phyloP scores from a whole-genome alignment of 2,797 vertebrate species.

The Melanotaenia boesemani region DNA sequence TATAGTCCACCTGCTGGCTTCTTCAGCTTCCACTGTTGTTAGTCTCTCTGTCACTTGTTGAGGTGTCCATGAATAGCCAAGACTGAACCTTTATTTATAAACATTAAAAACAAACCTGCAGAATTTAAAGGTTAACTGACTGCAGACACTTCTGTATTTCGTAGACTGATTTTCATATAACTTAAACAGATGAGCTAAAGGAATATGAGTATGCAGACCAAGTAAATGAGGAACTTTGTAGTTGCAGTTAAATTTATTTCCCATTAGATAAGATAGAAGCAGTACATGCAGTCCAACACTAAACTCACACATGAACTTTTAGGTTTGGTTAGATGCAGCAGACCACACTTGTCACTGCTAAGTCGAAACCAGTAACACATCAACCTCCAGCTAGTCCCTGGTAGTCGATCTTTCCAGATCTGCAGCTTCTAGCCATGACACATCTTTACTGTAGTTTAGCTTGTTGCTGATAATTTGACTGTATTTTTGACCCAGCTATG shows the following conservation, averaged over 20 bases:
- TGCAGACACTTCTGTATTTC: not conserved
- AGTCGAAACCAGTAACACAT: no score
- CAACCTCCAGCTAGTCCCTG: no score
- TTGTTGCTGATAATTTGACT: not conserved
- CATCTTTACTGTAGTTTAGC: not conserved
- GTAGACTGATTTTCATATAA: not conserved
- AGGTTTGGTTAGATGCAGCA: no score
- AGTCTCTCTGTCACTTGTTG: not conserved
- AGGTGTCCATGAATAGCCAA: not conserved
- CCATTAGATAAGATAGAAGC: no score
- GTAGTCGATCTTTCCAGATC: not conserved
- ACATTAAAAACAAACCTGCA: no score
- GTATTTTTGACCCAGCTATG: no score
- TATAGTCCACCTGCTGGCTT: not conserved
- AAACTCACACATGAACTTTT: no score
- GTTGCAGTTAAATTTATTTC: no score
- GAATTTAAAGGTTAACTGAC: not conserved
- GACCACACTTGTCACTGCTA: no score
- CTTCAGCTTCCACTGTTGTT: not conserved
- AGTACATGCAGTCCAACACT: not conserved
- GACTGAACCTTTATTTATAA: no score
- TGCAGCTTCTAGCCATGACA: not conserved
- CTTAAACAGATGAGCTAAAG: not conserved
- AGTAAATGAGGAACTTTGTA: no score
- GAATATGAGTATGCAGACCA: not conserved